Evolutionary conservation across 2,113 vertebrate genomes (phyloP), one percentile per base, ranked within the genome.

Genomic region (Emberiza fucata): DNA sequence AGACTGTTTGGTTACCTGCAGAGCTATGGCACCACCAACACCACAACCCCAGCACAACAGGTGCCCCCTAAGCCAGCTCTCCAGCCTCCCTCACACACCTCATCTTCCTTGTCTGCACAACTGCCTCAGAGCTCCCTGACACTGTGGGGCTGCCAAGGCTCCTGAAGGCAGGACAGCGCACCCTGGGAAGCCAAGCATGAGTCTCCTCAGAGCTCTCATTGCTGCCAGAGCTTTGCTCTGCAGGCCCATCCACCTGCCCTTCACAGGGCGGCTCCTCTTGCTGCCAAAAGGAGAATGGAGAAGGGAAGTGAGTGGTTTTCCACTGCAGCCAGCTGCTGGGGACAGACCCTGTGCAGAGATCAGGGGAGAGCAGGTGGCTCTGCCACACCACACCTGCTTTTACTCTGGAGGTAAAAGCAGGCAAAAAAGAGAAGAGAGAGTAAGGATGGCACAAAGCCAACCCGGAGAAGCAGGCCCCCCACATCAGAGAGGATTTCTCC

Each of bases 291-390:
- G 28, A 33, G 29, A 76, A 53, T 0, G 9, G 57, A 57, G 48
- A 72, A 77, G 72, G 53, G 63, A 90, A 89, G 28, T 23, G 42
- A 89, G 44, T 28, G 61, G 28, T 61, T 90, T 92, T 79, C 70
- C 56, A 87, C 42, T 2, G 1, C 51, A 73, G 51, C 9, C 39
- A 88, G 66, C 66, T 91, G 87, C 90, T 63, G 63, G 60, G 76
- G 50, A 78, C 61, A 44, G 81, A 50, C 61, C 78, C 61, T 27
- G 60, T n/a, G 23, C 60, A 72, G 28, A 70, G 50, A 50, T 16
- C 14, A 45, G 40, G 15, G 13, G 6, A 48, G 35, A 80, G 75
- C 59, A 83, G 56, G 45, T 48, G 57, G 73, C 90, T 64, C 86
- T 65, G 65, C 72, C 65, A 75, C 37, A 72, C 44, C 9, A 42